phyloP scores from a whole-genome alignment of 92 coral and sea anemone species.

The Zoanthus gigantus region DNA sequence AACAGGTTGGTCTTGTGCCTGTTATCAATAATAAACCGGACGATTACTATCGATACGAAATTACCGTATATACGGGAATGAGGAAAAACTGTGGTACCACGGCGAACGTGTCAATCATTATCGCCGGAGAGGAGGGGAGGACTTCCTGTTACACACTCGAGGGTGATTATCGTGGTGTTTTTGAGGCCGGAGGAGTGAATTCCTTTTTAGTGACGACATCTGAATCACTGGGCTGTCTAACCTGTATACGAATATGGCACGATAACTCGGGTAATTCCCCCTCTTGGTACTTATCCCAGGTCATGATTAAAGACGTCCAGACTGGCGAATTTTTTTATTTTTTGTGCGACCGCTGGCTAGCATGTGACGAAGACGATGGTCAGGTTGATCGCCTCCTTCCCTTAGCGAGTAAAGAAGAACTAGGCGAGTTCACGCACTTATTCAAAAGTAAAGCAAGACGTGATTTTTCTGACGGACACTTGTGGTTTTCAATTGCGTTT shows the following conservation, averaged over 20 bases:
- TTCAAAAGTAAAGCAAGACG: slow-evolving; percentile 86
- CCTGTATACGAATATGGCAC: slow-evolving; percentile 93
- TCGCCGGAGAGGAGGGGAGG: slow-evolving; percentile 87
- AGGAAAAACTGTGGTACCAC: slow-evolving; percentile 84
- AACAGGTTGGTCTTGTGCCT: slow-evolving; percentile 74
- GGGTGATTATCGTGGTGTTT: slow-evolving; percentile 65
- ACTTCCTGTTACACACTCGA: slow-evolving; percentile 79
- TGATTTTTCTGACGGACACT: slow-evolving; percentile 92
- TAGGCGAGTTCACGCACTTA: slow-evolving; percentile 87
- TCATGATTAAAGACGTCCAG: slow-evolving; percentile 86
- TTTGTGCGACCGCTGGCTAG: slow-evolving; percentile 94
- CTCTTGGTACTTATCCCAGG: slow-evolving; percentile 82
- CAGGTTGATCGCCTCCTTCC: slow-evolving; percentile 94
- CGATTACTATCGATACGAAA: slow-evolving; percentile 85
- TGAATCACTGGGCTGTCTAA: slow-evolving; percentile 83
- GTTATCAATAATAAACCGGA: slow-evolving; percentile 80
- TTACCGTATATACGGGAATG: slow-evolving; percentile 90
- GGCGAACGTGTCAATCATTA: slow-evolving; percentile 80
- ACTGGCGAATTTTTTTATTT: slow-evolving; percentile 85
- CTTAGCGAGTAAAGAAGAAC: slow-evolving; percentile 94
- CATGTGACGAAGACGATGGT: slow-evolving; percentile 99
- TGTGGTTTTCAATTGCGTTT: slow-evolving; percentile 97
- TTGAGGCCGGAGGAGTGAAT: slow-evolving; percentile 83
- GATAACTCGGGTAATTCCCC: slow-evolving; percentile 89
- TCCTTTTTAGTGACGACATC: slow-evolving; percentile 90